phyloP scores from a whole-genome alignment of 2,113 vertebrate genomes.

The Passer domesticus region DNA sequence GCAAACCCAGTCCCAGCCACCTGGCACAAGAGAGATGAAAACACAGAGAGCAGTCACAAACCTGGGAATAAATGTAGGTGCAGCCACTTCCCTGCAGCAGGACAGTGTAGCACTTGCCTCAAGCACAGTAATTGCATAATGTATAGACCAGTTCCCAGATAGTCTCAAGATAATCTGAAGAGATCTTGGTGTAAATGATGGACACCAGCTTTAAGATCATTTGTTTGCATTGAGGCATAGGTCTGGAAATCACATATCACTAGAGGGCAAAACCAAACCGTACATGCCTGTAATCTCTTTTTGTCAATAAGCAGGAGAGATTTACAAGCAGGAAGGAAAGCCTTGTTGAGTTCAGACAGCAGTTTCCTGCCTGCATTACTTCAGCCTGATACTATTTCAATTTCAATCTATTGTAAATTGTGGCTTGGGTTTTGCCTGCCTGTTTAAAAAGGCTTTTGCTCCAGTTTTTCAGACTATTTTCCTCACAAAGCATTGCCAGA shows the following conservation, averaged over 20 bases:
- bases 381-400: conserved; percentile 68
- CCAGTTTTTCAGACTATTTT: conserved; percentile 36
- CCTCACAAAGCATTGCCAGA: not conserved
- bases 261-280: conserved; percentile 63
- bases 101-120: not conserved
- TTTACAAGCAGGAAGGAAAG: conserved; percentile 79
- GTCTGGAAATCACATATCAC: conserved; percentile 51
- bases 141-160: not conserved
- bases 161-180: not conserved
- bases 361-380: conserved; percentile 73
- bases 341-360: conserved; percentile 68
- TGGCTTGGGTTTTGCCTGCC: conserved; percentile 58
- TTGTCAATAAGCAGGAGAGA: conserved; percentile 74
- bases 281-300: conserved; percentile 60
- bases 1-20: conserved; percentile 9
- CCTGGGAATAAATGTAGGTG: not conserved
- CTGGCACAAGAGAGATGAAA: not conserved
- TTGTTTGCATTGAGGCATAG: not conserved
- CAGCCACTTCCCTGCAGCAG: not conserved
- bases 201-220: not conserved
- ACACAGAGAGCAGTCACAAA: not conserved
- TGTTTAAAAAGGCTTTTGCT: conserved; percentile 50
- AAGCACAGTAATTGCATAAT: not conserved
- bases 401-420: conserved; percentile 67
- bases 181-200: not conserved